Conservation (phyloP, 2,113 vertebrate species). For the Glaucidium brasilianum region DNA sequence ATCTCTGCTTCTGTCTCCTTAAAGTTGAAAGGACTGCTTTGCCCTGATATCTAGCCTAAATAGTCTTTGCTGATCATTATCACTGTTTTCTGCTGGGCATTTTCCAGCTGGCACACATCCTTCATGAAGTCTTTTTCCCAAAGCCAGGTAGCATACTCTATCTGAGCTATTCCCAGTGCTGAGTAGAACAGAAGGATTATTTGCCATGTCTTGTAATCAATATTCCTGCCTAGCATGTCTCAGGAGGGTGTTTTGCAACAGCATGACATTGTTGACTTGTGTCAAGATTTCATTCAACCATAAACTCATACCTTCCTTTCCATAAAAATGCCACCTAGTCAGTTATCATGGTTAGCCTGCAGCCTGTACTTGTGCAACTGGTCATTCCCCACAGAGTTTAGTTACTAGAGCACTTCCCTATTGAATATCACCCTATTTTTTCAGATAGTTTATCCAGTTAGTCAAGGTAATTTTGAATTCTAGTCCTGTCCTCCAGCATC, state of each 20-base stretch:
- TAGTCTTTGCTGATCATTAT: not conserved
- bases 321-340: not conserved
- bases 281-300: not conserved
- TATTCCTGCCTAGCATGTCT: not conserved
- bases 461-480: constrained; percentile 18
- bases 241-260: not conserved
- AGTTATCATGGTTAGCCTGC: not conserved
- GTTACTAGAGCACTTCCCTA: not conserved
- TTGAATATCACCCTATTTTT: not conserved
- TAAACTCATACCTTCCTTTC: not conserved
- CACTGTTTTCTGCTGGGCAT: not conserved
- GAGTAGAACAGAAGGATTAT: not conserved
- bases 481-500: not conserved
- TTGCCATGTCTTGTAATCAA: not conserved
- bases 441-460: not conserved
- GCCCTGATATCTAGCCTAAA: not conserved
- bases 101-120: not conserved
- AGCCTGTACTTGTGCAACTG: not conserved
- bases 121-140: not conserved
- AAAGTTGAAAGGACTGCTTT: not conserved
- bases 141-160: not conserved
- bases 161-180: not conserved
- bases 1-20: not conserved
- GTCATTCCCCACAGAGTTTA: not conserved
- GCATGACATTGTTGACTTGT: not conserved